A percentile compares a stretch with the other conserved stretches of the same genome.
These are phyloP conservation scores for Phycodurus eques DNA, from an alignment of 2,113 vertebrate genomes.

Conservation along the genomic window DNA sequence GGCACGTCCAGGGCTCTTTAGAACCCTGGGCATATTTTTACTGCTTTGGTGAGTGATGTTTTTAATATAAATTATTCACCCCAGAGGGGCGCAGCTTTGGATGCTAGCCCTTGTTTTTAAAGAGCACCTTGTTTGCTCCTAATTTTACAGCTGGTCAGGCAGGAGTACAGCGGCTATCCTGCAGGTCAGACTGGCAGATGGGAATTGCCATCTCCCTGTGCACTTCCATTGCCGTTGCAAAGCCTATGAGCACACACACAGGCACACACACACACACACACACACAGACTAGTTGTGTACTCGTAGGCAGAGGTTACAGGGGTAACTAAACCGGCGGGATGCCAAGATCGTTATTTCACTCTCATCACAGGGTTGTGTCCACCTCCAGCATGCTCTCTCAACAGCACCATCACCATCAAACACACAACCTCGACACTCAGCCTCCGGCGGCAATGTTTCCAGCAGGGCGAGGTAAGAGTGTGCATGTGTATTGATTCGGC, in stretches of 20 bases:
- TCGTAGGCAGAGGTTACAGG: slow-evolving; percentile 57
- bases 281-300: slow-evolving; percentile 21
- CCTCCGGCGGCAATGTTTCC: slow-evolving; percentile 56
- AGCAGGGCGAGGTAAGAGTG: slow-evolving; percentile 37
- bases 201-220: slow-evolving; percentile 58
- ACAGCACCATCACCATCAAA: slow-evolving; percentile 45
- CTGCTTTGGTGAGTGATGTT: slow-evolving; percentile 64
- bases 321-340: slow-evolving; percentile 60
- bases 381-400: slow-evolving; percentile 42
- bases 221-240: slow-evolving; percentile 40
- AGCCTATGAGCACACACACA: slow-evolving; percentile 41
- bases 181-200: slow-evolving; percentile 66
- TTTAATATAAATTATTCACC: slow-evolving; percentile 76
- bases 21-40: slow-evolving; percentile 61
- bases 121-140: slow-evolving; percentile 70
- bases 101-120: slow-evolving; percentile 62
- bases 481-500: slow-evolving; percentile 56
- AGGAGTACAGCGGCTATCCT: slow-evolving; percentile 67
- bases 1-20: slow-evolving; percentile 54
- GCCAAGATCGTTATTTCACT: slow-evolving; percentile 64
- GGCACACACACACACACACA: slow-evolving; percentile 19
- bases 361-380: slow-evolving; percentile 55
- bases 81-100: slow-evolving; percentile 51
- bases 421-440: slow-evolving; percentile 39
- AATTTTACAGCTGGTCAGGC: slow-evolving; percentile 73